phyloP scores from a whole-genome alignment of 1,140 invertebrate species.

The Mesaphorura yosii region DNA sequence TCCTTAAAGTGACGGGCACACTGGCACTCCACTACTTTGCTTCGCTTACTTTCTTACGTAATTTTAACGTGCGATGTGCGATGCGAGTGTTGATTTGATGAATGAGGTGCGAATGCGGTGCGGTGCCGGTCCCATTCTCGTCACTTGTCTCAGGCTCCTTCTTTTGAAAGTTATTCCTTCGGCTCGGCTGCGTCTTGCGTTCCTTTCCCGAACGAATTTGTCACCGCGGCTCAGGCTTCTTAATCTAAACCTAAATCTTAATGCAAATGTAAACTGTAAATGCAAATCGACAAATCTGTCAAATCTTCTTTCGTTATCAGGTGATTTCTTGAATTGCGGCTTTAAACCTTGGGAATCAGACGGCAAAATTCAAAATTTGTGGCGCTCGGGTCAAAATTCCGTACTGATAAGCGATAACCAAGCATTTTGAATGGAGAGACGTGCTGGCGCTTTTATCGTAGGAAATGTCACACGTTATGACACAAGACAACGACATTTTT shows the following conservation, averaged over 20 bases:
- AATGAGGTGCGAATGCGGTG: slow-evolving; percentile 17
- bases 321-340: background rate
- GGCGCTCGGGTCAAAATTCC: too few relatives aligned
- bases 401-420: too few relatives aligned
- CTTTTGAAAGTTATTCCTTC: background rate
- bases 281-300: background rate
- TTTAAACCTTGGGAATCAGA: too few relatives aligned
- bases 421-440: background rate
- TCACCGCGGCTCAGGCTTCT: too few relatives aligned
- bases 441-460: background rate
- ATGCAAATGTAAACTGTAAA: background rate
- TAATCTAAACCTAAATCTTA: background rate
- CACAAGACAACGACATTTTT: slow-evolving; percentile 1
- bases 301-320: too few relatives aligned
- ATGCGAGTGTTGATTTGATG: slow-evolving; percentile 15
- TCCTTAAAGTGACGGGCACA: background rate
- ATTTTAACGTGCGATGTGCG: too few relatives aligned
- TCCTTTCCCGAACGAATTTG: background rate
- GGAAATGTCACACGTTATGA: background rate
- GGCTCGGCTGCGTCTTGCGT: background rate
- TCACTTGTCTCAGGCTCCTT: background rate
- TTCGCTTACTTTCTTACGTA: too few relatives aligned
- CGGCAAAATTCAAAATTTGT: too few relatives aligned
- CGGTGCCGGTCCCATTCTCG: background rate
- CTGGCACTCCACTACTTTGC: background rate